Evolutionary conservation across 2,113 vertebrate species (phyloP).

Genomic region (Aythya baeri): DNA sequence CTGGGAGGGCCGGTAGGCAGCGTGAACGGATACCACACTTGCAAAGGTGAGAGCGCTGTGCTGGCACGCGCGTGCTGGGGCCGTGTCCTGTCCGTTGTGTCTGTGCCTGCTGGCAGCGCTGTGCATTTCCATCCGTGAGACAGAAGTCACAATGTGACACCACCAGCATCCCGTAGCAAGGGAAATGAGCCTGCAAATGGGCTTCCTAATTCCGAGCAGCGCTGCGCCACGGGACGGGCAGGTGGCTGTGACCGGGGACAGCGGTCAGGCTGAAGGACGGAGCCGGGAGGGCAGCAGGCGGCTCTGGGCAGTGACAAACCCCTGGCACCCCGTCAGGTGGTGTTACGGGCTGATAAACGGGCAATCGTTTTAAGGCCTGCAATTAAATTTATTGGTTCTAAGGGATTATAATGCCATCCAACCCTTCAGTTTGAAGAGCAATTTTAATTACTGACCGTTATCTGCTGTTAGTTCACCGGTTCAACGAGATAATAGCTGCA

Average conservation of each 20-base stretch:
- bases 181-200: not conserved
- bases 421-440: constrained; percentile 15
- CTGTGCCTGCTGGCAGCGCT: not conserved
- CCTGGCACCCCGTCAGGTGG: not conserved
- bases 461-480: not conserved
- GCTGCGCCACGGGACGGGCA: not conserved
- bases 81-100: not conserved
- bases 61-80: not conserved
- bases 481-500: not conserved
- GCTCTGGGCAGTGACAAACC: not conserved
- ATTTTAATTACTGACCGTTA: constrained; percentile 25
- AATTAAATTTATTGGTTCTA: not conserved
- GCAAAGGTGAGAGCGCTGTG: constrained; percentile 91
- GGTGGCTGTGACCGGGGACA: not conserved
- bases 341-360: not conserved
- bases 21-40: constrained; percentile 98
- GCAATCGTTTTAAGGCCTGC: not conserved
- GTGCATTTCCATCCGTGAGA: not conserved
- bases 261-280: not conserved
- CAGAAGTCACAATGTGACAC: fast-evolving
- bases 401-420: not conserved
- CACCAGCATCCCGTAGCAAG: fast-evolving
- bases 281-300: not conserved
- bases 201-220: not conserved
- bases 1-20: constrained; percentile 83